phyloP scores from a whole-genome alignment of 2,797 vertebrate species.

The Lacerta viridis region DNA sequence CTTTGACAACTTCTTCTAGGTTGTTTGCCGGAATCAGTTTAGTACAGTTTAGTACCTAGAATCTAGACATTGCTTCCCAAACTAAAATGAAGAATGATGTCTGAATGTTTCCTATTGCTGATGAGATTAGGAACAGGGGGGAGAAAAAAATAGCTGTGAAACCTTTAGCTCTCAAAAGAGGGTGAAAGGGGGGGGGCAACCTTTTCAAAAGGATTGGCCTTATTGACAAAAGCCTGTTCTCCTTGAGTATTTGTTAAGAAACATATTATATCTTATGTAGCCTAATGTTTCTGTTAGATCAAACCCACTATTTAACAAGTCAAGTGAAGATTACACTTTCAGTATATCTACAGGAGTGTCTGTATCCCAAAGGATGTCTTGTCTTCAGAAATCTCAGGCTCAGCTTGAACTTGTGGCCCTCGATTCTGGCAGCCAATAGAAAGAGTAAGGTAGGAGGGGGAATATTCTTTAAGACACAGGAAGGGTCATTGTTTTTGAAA shows the following conservation, averaged over 20 bases:
- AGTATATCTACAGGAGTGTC: conserved; percentile 2
- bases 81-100: too few relatives aligned
- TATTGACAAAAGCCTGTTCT: not conserved
- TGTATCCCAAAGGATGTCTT: not conserved
- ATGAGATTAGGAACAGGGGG: too few relatives aligned
- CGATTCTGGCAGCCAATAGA: conserved; percentile 9
- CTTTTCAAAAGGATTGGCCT: not conserved
- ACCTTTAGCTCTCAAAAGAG: not conserved
- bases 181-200: not conserved
- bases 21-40: too few relatives aligned
- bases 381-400: conserved; percentile 33
- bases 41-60: too few relatives aligned
- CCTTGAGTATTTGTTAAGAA: not conserved
- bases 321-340: conserved; percentile 40
- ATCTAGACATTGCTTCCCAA: too few relatives aligned
- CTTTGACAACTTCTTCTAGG: too few relatives aligned
- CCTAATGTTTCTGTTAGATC: conserved; percentile 31
- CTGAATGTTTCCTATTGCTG: too few relatives aligned
- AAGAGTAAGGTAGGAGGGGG: conserved; percentile 31
- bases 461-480: conserved; percentile 30
- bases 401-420: conserved; percentile 39
- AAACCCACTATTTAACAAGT: not conserved
- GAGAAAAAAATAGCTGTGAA: not conserved
- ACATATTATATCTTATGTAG: not conserved
- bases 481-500: conserved; percentile 38